phyloP scores from a whole-genome alignment of 2,113 vertebrate species.

The Pteronura brasiliensis region DNA sequence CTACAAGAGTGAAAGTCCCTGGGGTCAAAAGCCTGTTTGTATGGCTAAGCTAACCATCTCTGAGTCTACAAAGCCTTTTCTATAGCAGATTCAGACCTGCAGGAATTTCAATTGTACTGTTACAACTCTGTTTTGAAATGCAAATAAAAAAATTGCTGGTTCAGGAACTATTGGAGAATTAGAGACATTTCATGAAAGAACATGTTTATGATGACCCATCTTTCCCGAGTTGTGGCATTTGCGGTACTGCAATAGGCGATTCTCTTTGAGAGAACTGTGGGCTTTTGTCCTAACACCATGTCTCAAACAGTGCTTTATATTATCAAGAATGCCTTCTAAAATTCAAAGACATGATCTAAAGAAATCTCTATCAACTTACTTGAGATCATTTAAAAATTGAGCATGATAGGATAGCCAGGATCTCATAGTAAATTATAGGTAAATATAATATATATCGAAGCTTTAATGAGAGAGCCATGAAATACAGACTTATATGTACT shows the following conservation, averaged over 20 bases:
- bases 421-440: not conserved
- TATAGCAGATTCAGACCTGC: not conserved
- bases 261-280: not conserved
- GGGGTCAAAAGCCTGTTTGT: constrained; percentile 24
- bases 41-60: not conserved
- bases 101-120: constrained; percentile 11
- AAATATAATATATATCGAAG: not conserved
- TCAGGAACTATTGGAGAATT: constrained; percentile 44
- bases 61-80: not conserved
- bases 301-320: not conserved
- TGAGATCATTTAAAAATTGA: not conserved
- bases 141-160: constrained; percentile 55
- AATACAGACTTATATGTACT: not conserved
- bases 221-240: constrained; percentile 18
- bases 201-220: constrained; percentile 13
- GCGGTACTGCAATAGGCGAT: not conserved
- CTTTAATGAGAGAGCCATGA: not conserved
- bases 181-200: constrained; percentile 12
- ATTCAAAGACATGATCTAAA: constrained; percentile 22
- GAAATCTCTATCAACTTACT: not conserved
- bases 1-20: constrained; percentile 31
- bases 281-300: not conserved
- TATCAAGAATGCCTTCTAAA: constrained; percentile 16
- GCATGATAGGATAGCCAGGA: not conserved
- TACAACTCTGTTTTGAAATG: constrained; percentile 62